Evolutionary conservation across 2,888 invertebrate genomes (phyloP), one percentile per base, ranked within the genome.

Genomic region (Pollenia labialis): DNA sequence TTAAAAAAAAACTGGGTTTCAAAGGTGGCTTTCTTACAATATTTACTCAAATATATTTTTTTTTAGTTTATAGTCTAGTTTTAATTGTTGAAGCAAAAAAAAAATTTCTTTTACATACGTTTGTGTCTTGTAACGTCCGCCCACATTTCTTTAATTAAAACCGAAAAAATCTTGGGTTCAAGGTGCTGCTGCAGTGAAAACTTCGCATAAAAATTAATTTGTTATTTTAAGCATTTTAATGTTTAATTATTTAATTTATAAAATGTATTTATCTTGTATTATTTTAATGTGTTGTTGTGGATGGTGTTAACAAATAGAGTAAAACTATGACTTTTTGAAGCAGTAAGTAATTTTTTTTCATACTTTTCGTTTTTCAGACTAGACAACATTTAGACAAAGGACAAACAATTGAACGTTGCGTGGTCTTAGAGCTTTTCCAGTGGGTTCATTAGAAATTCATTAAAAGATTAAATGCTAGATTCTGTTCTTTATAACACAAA

Each of bases 71-170:
- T 81, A 62, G 44, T 82, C 42, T 82, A 66, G 48, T 66, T 76
- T 76, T 62, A 77, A 56, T 77, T 54, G 48, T 74, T 32, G 4
- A 32, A 60, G 64, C 71, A 40, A 50, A 66, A 80, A 14, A 16
- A 7, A 60, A 62, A 54, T 72, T 18, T 84, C 6, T 79, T 48
- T 23, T 52, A 23, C 56, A 16, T 81, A 60, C 56, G 68, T 84
- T 62, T 87, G 81, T 85, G 81, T 87, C 69, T 75, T 85, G 82
- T 87, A 85, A 82, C 69, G 81, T 84, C 77, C 87, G 87, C 60
- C 44, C 68, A 77, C 58, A 84, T 84, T 74, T 82, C 44, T 80
- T 40, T 32, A 75, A 74, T 42, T 32, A 56, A 68, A 60, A 68
- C 2, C 46, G 48, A 74, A 72, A 46, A 18, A 23, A 60, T 50